Evolutionary conservation across 2,113 vertebrate species (phyloP), one percentile per base, ranked within the genome.

Genomic region (Naja naja): DNA sequence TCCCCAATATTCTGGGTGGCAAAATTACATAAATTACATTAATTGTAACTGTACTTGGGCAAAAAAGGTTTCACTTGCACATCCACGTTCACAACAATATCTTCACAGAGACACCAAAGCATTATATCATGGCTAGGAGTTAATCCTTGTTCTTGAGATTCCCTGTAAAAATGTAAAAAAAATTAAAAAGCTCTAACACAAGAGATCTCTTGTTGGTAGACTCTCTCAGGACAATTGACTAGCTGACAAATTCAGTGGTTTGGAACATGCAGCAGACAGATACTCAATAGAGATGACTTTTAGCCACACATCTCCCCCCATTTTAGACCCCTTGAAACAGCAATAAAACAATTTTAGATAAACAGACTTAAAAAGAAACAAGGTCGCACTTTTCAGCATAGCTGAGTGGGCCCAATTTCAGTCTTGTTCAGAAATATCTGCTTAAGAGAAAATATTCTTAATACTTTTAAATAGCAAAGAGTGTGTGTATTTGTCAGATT

Each of bases 201-300:
- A 60, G 55, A 89, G 90, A 25, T 12, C 60, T 85, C 1, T 0
- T 55, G n/a, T 11, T 30, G 64, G 34, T 91, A 95, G 90, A 81
- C 18, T 88, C 88, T 96, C 88, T 90, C 90, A 55, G 56, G 92
- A 89, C 69, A 85, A 93, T 92, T 92, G 43, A 7, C 39, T 2
- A 87, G 85, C 91, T 96, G 94, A 94, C 94, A 95, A 95, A 94
- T 25, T 60, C 92, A 92, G 4, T 93, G 94, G 53, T 86, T 94
- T 5, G 30, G 95, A 97, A 93, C 93, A 20, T 58, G 43, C 55
- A 45, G 94, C 85, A 92, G 43, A 91, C 43, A 93, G 27, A 8
- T 54, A 56, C 54, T 25, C 60, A 23, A 89, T 23, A 34, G 89
- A 94, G 49, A 90, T n/a, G 12, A 89, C 27, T 88, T 18, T 86